phyloP scores from a whole-genome alignment of 2,113 vertebrate species.

The Gallinago jamesoni region DNA sequence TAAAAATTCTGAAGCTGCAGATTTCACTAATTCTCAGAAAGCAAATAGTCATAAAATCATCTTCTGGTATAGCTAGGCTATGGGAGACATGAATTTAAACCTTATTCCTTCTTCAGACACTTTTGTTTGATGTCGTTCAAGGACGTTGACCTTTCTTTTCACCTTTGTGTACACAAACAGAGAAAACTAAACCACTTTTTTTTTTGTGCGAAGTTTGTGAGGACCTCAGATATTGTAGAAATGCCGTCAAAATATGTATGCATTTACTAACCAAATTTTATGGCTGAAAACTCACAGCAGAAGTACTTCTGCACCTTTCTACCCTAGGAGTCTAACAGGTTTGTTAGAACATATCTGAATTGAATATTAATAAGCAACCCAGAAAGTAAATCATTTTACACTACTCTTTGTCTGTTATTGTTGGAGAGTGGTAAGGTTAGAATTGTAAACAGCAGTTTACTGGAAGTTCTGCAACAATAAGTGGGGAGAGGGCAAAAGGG shows the following conservation, averaged over 20 bases:
- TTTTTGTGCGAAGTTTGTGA: not conserved
- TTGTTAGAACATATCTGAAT: not conserved
- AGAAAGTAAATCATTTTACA: not conserved
- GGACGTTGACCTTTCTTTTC: not conserved
- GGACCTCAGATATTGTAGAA: not conserved
- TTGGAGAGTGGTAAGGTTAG: not conserved
- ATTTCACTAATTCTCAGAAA: not conserved
- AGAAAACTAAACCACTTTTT: not conserved
- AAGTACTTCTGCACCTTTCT: not conserved
- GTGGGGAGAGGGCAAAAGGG: not conserved
- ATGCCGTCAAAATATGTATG: not conserved
- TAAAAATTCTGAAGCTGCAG: not conserved
- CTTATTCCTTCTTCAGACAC: not conserved
- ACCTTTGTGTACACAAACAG: not conserved
- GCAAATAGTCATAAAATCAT: not conserved
- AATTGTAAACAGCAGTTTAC: not conserved
- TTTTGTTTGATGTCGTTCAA: not conserved
- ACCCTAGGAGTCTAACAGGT: not conserved
- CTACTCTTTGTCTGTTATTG: not conserved
- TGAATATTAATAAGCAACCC: not conserved
- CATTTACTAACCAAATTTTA: not conserved
- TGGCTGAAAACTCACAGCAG: not conserved
- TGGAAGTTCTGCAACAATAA: not conserved
- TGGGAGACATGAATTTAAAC: not conserved
- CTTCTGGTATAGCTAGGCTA: not conserved